Conservation (phyloP, 2,888 invertebrate species). For the Melolontha melolontha region DNA sequence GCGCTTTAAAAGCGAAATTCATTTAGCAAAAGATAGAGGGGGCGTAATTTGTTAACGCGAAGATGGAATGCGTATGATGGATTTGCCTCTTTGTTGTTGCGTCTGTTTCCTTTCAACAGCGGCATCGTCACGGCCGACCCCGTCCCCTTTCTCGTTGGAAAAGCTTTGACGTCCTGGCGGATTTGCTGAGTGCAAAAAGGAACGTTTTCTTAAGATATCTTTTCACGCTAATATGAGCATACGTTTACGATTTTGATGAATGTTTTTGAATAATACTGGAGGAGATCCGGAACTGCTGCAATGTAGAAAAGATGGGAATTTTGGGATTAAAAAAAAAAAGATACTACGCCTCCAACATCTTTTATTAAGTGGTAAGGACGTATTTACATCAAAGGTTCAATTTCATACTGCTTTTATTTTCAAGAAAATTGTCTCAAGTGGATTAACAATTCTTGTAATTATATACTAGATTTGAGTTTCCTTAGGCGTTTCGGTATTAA, state of each 20-base stretch:
- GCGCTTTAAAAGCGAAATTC: slow-evolving; percentile 21
- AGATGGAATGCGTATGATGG: slow-evolving; percentile 16
- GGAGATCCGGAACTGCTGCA: too few species aligned
- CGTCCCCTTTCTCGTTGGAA: too few species aligned
- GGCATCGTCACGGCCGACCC: not conserved
- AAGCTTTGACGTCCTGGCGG: slow-evolving; percentile 4
- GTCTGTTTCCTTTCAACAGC: not conserved
- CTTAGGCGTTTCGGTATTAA: too few species aligned
- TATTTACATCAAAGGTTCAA: too few species aligned
- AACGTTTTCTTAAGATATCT: slow-evolving; percentile 3
- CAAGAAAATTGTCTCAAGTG: too few species aligned
- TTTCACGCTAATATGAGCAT: slow-evolving; percentile 12
- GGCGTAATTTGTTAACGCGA: slow-evolving; percentile 27
- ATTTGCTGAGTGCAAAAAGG: not conserved
- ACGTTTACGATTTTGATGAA: slow-evolving; percentile 17
- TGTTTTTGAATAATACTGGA: slow-evolving; percentile 5
- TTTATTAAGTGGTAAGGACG: too few species aligned
- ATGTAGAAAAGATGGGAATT: too few species aligned
- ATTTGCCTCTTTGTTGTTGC: slow-evolving; percentile 22
- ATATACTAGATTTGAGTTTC: too few species aligned
- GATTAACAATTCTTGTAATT: too few species aligned
- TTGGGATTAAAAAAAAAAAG: too few species aligned
- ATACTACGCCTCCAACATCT: too few species aligned
- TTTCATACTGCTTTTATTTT: too few species aligned
- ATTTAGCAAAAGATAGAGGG: slow-evolving; percentile 25